Base-by-base conservation (phyloP, 2,888 invertebrate genomes). In the Nemotelus pantherinus region DNA sequence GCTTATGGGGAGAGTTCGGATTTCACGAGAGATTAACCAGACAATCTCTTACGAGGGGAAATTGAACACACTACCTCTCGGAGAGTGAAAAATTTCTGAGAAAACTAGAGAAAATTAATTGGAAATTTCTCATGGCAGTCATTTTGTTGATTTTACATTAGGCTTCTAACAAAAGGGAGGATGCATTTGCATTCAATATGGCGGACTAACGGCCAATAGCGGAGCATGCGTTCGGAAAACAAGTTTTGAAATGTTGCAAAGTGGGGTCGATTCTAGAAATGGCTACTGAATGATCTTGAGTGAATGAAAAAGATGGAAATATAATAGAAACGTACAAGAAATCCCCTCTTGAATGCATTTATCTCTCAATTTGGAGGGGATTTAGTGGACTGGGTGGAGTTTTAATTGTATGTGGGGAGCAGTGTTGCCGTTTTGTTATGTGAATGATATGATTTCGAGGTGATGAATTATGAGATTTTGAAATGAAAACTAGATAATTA, bases 191-290 rank as follows among this genome's bases (percentile, higher is more conserved):
- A 53, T 86, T 84, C 87, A 86, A 87, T 84, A 86, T 86, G 86
- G 86, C 86, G 87, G 76, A 72, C 67, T 48, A 10, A 7, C 39
- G 82, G 79, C 87, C 87, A 87, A 87, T 87, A 85, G 85, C 80
- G 84, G 84, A 83, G 83, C 87, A 87, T 87, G 87, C 87, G 87
- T 86, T 60, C 43, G 65, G 74, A 72, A 77, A 79, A 78, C 9
- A 55, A 57, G 6, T 1, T 39, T 2, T 43, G 47, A 45, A 68
- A 60, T 41, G 64, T 43, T 76, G 3, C 48, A 41, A 10, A 41
- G 74, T 74, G 74, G 74, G 74, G 48, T 39, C 60, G 39, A 9
- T 41, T 50, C 41, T 39, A 39, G 63, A 74, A 74, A 74, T 74
- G 74, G 74, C 74, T 25, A 63, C 74, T 63, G 50, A 57, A 41